Base-by-base conservation (phyloP, 2,797 vertebrate genomes). In the Melanotaenia pygmaea region DNA sequence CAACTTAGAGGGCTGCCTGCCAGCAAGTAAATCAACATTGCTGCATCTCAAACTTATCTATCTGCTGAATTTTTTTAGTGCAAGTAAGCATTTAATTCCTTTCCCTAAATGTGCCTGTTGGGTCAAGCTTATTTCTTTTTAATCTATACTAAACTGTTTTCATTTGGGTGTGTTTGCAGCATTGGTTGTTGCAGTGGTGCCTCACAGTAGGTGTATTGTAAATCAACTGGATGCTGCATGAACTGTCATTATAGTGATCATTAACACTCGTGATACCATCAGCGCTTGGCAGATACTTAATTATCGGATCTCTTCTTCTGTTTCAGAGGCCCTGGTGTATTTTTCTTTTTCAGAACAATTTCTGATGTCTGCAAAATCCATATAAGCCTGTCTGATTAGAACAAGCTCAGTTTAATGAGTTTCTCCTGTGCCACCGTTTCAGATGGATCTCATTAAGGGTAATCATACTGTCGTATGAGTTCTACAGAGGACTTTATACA, bases 181-280 rank as follows among this genome's bases (percentile, higher is more conserved):
- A 79, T 85, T 83, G 83, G 81, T 84, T 87, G 88, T 88, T 84
- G 63, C 91, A 90, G 91, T 88, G 87, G 87, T 88, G 89, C 82
- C 79, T 92, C 88, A 58, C 92, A 90, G 88, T 90, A 82, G 89
- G 90, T 90, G 81, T 84, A 87, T 86, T 91, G 90, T 93, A 92
- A 92, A 93, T 93, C 89, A 93, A 92, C 88, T 73, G 88, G 91
- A 89, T 92, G 91, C 87, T 89, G 91, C 77, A 80, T 94, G 90
- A 92, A 90, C 92, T 91, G 92, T 93, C 93, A 92, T 95, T 94
- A 94, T 81, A 83, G 90, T 92, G 84, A 94, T 94, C 93, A 94
- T 94, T 93, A 94, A 93, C 93, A 92, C 91, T 91, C 76, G 90
- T 88, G 92, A 93, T 94, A 93, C 91, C 88, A 93, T 93, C 90